Evolutionary conservation across 1,140 invertebrate genomes (phyloP).

Genomic region (Meloidogyne hapla): DNA sequence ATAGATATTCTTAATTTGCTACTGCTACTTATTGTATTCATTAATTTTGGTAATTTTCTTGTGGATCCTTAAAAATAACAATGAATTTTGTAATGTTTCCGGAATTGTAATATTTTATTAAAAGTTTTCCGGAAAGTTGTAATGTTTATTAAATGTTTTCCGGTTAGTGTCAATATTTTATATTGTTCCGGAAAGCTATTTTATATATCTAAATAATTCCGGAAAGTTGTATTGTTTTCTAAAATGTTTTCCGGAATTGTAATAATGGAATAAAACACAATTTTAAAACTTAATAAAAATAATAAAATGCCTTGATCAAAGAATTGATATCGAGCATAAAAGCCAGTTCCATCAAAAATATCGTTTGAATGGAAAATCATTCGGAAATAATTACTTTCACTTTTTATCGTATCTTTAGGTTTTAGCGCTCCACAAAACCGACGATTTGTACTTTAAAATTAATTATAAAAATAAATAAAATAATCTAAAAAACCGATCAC

Average conservation of each 20-base stretch:
- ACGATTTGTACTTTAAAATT: constrained; percentile 71
- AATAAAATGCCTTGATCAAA: constrained; percentile 45
- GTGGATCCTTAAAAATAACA: not conserved
- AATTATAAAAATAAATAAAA: not conserved
- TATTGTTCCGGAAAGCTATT: too few relatives aligned
- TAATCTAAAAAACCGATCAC: constrained; percentile 68
- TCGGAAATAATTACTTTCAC: constrained; percentile 81
- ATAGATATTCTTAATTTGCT: not conserved
- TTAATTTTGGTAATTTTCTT: not conserved
- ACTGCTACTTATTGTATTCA: not conserved
- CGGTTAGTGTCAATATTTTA: too few relatives aligned
- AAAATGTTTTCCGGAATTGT: constrained; percentile 7
- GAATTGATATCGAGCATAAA: constrained; percentile 85
- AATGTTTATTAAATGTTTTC: too few relatives aligned
- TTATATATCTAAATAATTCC: too few relatives aligned
- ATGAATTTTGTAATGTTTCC: not conserved
- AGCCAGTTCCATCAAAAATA: constrained; percentile 84
- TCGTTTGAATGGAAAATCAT: constrained; percentile 88
- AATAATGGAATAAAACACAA: too few relatives aligned
- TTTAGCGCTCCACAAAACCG: constrained; percentile 77
- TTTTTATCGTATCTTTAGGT: constrained; percentile 70
- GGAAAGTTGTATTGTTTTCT: too few relatives aligned
- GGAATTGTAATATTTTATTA: not conserved
- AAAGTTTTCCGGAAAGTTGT: not conserved
- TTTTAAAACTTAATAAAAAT: too few relatives aligned